Evolutionary conservation across 64 coral and sea anemone species (phyloP).

Genomic region (Actinia equina): DNA sequence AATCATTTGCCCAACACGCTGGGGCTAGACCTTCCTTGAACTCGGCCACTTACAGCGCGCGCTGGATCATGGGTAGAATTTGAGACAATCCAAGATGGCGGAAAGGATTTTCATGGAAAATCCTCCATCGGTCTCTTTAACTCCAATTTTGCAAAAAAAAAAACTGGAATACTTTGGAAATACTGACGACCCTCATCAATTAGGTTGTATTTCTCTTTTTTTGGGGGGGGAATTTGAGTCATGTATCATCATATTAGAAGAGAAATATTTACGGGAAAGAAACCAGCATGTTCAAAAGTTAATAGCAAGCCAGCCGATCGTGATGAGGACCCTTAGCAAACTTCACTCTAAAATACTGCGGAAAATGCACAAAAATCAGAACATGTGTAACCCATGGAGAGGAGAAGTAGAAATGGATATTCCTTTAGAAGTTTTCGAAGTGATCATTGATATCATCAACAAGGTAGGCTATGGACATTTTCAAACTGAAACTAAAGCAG

Average conservation of each 20-base stretch:
- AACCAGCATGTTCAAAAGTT: neutral
- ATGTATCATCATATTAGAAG: neutral
- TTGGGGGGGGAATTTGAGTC: neutral
- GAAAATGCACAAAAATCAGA: neutral
- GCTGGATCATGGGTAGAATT: neutral
- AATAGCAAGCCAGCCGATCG: conserved; percentile 2
- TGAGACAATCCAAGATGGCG: conserved; percentile 32
- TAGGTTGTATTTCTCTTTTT: neutral
- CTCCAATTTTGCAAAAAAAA: neutral
- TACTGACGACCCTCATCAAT: neutral
- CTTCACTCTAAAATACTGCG: neutral
- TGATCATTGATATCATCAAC: conserved; percentile 18
- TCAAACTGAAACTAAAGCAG: conserved; percentile 13
- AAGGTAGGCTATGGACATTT: neutral
- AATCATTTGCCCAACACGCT: no score
- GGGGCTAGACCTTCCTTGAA: neutral
- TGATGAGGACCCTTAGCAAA: conserved; percentile 10
- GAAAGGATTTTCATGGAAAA: neutral
- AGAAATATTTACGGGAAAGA: conserved; percentile 6
- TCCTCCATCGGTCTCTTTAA: neutral
- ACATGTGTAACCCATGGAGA: conserved; percentile 9
- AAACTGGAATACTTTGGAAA: conserved; percentile 8
- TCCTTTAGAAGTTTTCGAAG: neutral
- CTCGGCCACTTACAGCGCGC: conserved; percentile 2
- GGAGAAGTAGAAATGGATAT: neutral